Evolutionary conservation across 2,888 invertebrate species (phyloP), one percentile per base, ranked within the genome.

Genomic region (Tinea pellionella): DNA sequence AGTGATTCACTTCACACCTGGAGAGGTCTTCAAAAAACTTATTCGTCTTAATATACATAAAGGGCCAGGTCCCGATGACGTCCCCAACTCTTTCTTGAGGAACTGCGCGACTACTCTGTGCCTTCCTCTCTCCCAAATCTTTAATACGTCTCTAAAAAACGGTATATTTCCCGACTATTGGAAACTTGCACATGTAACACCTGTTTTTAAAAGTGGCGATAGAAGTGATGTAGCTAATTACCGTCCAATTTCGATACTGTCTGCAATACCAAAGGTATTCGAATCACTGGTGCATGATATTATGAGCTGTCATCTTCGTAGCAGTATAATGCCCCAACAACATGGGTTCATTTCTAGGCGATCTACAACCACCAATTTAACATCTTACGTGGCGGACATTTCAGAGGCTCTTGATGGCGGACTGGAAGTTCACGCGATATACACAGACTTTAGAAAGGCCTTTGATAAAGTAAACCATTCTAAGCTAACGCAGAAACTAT

Each of bases 371-470:
- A 53, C 56, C 4, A 61, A 61, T n/a, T 24, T 61, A 12, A 18
- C 60, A 11, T 30, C 19, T n/a, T 61, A 58, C 18, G 59, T 57
- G 42, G 24, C 58, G 15, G 59, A 61, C 37, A 42, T 63, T 15
- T 24, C 37, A 4, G 15, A 19, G 13, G 18, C 59, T n/a, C 41
- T 62, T 16, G 59, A 47, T 18, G 13, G 15, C 1, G 29, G 59
- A 9, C 15, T 57, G 3, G 61, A 64, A 59, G 11, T 59, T 56
- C 60, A 62, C 19, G 57, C 53, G 0, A 63, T 63, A 24, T 65
- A 63, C 18, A 65, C 63, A 3, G 63, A 63, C 11, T 63, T 65
- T 29, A 60, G 60, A 7, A 62, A 63, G 29, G 63, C 63, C 7
- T 63, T 64, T 16, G 63, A 65, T 43, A 63, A 61, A 42, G 64